Evolutionary conservation across 2,113 vertebrate species (phyloP), one percentile per base, ranked within the genome.

Genomic region (Rynchops niger): DNA sequence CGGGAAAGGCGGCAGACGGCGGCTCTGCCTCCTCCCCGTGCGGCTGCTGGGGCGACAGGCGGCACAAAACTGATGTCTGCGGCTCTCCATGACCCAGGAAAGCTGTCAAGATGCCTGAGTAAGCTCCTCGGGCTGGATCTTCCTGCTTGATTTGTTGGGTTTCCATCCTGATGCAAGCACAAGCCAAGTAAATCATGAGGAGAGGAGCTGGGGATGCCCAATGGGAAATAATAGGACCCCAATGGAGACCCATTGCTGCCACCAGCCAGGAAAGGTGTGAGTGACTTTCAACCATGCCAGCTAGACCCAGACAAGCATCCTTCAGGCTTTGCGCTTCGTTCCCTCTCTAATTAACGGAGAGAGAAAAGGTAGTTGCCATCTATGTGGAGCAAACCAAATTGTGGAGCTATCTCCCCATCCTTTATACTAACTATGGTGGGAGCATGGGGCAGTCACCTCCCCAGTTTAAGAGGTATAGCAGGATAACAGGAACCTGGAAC

Each of bases 51-150:
- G 49, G 40, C 0, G 3, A 70, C 53, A 66, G 47, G 52, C 4
- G 0, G 45, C 50, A 50, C 1, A 4, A 56, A 50, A 13, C 25
- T 18, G 49, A 29, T 2, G 12, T 45, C 4, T 56, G 65, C 1
- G 2, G 74, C 66, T 65, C 56, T 72, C 21, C 53, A 6, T 20
- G 32, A 81, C 18, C 45, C 38, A 38, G 19, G 34, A 62, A 86
- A 61, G 71, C 80, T 66, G 25, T n/a, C 0, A 3, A 69, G 76
- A 53, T 21, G 25, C 26, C 86, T 70, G 38, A 94, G n/a, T 19
- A 95, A 86, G 12, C 30, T 58, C 34, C 16, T 29, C 5, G 23
- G 45, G 40, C 42, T 59, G 25, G 36, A 82, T 66, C 22, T 91
- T 79, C 47, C 45, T 3, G 2, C 63, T 38, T 7, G 6, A 15